phyloP scores from a whole-genome alignment of 1,140 invertebrate genomes.

The Hycleus cichorii region DNA sequence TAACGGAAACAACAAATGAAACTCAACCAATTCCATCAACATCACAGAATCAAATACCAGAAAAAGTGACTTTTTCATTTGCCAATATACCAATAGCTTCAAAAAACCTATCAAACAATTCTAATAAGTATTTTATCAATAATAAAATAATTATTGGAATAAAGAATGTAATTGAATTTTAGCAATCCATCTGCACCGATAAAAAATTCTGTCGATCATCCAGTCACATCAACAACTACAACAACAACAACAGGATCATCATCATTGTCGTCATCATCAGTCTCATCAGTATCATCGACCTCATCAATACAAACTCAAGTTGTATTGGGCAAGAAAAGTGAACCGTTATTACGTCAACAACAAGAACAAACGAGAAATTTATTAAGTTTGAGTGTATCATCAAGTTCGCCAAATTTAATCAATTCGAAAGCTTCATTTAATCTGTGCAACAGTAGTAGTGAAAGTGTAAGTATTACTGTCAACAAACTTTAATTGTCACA shows the following conservation, averaged over 20 bases:
- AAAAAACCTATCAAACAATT: conserved; percentile 1
- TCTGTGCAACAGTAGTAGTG: conserved; percentile 44
- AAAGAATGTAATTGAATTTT: neutral
- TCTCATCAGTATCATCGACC: conserved; percentile 4
- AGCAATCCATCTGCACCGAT: neutral
- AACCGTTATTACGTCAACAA: neutral
- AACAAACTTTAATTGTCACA: neutral
- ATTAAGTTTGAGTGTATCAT: conserved; percentile 29
- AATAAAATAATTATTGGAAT: neutral
- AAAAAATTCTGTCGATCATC: neutral
- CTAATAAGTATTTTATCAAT: neutral
- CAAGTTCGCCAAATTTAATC: conserved; percentile 40
- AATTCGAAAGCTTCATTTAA: conserved; percentile 36
- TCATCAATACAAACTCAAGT: conserved; percentile 23
- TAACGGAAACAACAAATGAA: conserved; percentile 14
- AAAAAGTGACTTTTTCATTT: conserved; percentile 20
- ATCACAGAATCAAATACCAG: conserved; percentile 23
- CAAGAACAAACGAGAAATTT: conserved; percentile 26
- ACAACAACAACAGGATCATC: neutral
- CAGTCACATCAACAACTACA: too few relatives aligned
- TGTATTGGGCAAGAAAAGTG: conserved; percentile 7
- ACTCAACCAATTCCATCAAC: conserved; percentile 13
- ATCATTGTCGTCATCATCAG: neutral
- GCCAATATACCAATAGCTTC: neutral
- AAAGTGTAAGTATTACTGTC: conserved; percentile 26